These are phyloP conservation scores for Andrena haemorrhoa DNA, from an alignment of 2,888 invertebrate species.

Conservation along the genomic window DNA sequence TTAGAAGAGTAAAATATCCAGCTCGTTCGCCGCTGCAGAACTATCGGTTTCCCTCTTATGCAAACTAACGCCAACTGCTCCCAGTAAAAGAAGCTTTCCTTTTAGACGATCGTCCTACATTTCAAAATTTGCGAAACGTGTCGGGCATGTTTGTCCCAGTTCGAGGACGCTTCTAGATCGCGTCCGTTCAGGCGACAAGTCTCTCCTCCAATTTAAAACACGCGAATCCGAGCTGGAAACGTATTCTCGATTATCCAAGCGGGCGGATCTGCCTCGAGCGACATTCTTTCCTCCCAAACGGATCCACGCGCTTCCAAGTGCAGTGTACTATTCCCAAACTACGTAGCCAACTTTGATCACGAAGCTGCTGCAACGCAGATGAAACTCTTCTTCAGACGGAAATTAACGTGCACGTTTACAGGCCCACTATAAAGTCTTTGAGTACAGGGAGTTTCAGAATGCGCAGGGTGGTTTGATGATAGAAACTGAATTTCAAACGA, in stretches of 20 bases:
- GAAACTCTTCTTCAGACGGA: background rate
- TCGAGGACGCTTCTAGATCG: conserved; percentile 48
- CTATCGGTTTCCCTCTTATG: conserved; percentile 36
- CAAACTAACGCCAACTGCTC: conserved; percentile 19
- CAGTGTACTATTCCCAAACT: background rate
- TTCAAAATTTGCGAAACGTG: conserved; percentile 58
- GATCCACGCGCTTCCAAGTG: conserved; percentile 13
- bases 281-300: conserved; percentile 21
- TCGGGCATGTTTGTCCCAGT: conserved; percentile 55
- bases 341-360: conserved; percentile 9
- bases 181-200: conserved; percentile 23
- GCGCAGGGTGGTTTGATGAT: background rate
- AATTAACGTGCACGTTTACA: background rate
- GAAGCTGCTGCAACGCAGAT: background rate
- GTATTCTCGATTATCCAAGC: conserved; percentile 8
- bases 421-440: background rate
- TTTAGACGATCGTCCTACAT: conserved; percentile 55
- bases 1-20: background rate
- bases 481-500: background rate
- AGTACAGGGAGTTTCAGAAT: background rate
- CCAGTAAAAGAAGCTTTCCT: conserved; percentile 49
- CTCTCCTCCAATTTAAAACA: conserved; percentile 12
- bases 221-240: conserved; percentile 21
- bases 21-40: conserved; percentile 14
- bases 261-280: conserved; percentile 9